These are phyloP conservation scores for Drosophila bocqueti DNA, from an alignment of 1,140 invertebrate species.

Conservation along the genomic window DNA sequence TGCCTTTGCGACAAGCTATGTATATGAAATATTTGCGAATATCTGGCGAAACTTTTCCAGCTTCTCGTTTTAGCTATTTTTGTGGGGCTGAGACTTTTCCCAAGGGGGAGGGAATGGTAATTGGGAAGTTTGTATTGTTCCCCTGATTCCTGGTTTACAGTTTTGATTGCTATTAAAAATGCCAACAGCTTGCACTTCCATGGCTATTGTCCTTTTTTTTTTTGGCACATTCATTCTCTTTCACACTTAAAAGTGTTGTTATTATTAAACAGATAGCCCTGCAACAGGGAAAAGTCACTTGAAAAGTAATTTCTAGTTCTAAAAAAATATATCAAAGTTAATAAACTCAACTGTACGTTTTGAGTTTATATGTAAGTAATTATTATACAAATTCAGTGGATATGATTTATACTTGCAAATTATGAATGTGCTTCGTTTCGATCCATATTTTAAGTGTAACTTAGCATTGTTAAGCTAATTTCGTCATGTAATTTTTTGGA, in stretches of 20 bases:
- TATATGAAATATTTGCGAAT: slow-evolving; percentile 11
- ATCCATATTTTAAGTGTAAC: not conserved
- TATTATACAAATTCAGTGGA: not conserved
- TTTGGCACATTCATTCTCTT: not conserved
- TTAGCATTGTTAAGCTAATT: not conserved
- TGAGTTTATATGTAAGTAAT: too few species aligned
- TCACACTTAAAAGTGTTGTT: not conserved
- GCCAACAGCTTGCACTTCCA: not conserved
- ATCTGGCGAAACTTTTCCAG: slow-evolving; percentile 3
- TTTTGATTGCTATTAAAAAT: not conserved
- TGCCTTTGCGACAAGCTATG: slow-evolving; percentile 14
- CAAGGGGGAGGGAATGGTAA: not conserved
- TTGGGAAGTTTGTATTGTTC: not conserved
- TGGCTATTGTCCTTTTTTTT: not conserved
- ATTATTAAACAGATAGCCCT: not conserved
- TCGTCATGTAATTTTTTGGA: not conserved
- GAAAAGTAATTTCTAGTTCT: too few species aligned
- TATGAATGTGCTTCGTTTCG: not conserved
- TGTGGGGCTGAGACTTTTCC: not conserved
- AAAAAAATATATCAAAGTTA: not conserved
- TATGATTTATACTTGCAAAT: not conserved
- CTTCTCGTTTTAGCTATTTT: slow-evolving; percentile 6
- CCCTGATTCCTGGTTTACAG: not conserved
- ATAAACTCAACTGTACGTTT: too few species aligned
- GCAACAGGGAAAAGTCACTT: not conserved